A percentile compares a stretch with the other conserved stretches of the same genome.
Evolutionary conservation across 2,113 vertebrate species (phyloP).

Genomic region (Myiozetetes cayanensis): DNA sequence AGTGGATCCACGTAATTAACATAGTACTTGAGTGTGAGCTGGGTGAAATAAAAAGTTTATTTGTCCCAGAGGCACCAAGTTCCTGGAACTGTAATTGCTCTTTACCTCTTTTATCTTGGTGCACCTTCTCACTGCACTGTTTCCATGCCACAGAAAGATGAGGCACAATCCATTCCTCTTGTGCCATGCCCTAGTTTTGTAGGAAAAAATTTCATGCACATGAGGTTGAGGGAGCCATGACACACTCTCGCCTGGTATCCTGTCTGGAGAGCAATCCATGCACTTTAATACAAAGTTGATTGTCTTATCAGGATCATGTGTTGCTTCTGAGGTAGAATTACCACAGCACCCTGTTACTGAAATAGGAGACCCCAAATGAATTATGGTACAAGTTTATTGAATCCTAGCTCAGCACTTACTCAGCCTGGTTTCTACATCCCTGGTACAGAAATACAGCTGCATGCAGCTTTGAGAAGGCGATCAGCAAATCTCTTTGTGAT

Average conservation of each 20-base stretch:
- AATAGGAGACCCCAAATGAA: background rate
- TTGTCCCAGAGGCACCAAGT: background rate
- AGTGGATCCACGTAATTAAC: background rate
- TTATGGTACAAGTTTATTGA: background rate
- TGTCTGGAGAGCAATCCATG: background rate
- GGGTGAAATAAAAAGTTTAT: background rate
- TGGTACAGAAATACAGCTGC: background rate
- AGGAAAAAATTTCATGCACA: background rate
- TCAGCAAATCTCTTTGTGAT: constrained; percentile 25
- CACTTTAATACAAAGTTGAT: background rate
- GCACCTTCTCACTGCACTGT: background rate
- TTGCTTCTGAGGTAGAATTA: background rate
- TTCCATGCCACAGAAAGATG: background rate
- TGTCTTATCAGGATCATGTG: background rate
- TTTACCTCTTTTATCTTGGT: background rate
- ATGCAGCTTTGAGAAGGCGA: constrained; percentile 27
- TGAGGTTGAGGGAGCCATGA: background rate
- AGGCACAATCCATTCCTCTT: background rate
- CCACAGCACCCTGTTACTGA: background rate
- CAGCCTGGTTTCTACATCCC: background rate
- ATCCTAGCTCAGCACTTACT: background rate
- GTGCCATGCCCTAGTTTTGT: background rate
- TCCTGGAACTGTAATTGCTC: background rate
- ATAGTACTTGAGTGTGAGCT: background rate
- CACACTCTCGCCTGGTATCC: background rate